Percentiles rank a stretch among this genome's conserved stretches.
phyloP scores from a whole-genome alignment of 2,797 vertebrate genomes.

The Danio aesculapii region DNA sequence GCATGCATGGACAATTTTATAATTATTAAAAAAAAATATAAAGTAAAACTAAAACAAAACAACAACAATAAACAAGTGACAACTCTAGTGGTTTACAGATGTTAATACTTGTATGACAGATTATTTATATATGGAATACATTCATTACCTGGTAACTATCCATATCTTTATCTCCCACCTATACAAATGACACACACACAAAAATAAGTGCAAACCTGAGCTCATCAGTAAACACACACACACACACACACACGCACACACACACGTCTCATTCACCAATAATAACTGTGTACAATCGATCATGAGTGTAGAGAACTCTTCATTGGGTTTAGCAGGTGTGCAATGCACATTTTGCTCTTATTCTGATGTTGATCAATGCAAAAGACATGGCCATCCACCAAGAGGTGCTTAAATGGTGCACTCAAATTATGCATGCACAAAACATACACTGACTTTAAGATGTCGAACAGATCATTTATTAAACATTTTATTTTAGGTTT shows the following conservation, averaged over 20 bases:
- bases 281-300: background rate
- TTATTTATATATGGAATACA: background rate
- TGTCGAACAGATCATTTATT: no score
- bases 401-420: no score
- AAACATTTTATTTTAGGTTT: no score
- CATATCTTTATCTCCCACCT: constrained; percentile 90
- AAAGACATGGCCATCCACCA: no score
- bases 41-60: no score
- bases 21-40: no score
- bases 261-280: background rate
- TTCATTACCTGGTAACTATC: constrained; percentile 95
- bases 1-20: no score
- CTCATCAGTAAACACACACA: background rate
- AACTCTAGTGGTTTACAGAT: background rate
- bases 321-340: background rate
- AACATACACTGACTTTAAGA: no score
- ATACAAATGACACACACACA: constrained; percentile 52
- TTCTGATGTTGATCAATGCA: background rate
- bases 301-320: background rate
- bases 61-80: background rate
- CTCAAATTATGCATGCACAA: no score
- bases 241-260: background rate
- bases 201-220: background rate
- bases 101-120: background rate
- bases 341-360: background rate